Evolutionary conservation across 2,888 invertebrate genomes (phyloP).

Genomic region (Tridacna crocea): DNA sequence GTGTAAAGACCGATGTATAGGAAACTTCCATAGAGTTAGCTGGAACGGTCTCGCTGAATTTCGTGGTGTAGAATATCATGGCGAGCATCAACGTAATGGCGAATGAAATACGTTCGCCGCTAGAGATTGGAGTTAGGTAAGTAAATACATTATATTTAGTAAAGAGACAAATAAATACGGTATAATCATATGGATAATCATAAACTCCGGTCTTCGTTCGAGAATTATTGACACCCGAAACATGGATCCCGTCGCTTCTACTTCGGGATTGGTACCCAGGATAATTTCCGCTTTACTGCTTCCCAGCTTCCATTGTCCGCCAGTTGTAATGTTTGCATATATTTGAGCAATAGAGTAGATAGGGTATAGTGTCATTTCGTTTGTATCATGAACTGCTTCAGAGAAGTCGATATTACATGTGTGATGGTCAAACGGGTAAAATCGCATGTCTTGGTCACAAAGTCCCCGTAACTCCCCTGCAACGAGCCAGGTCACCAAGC

Average conservation of each 20-base stretch:
- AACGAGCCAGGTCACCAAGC: neutral
- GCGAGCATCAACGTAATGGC: slow-evolving; percentile 6
- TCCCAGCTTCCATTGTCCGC: slow-evolving; percentile 2
- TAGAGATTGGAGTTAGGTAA: neutral
- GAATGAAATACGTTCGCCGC: slow-evolving; percentile 12
- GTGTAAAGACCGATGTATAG: neutral
- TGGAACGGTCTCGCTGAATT: slow-evolving; percentile 3
- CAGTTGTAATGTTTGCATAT: neutral
- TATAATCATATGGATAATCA: neutral
- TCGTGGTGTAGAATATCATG: slow-evolving; percentile 8
- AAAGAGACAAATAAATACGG: slow-evolving; percentile 4
- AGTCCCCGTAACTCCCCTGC: neutral
- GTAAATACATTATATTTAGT: slow-evolving; percentile 19
- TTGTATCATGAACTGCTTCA: neutral
- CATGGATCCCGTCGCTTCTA: neutral
- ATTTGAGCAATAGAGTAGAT: neutral
- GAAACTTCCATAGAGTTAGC: neutral
- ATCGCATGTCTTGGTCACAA: slow-evolving; percentile 8
- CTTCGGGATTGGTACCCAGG: neutral
- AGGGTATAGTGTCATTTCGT: neutral
- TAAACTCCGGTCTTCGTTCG: neutral
- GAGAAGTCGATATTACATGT: slow-evolving; percentile 3
- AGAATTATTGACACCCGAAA: slow-evolving; percentile 5
- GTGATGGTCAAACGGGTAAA: slow-evolving; percentile 8
- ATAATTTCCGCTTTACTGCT: slow-evolving; percentile 17